Base-by-base conservation (phyloP, 2,888 invertebrate species). In the Drosophila nigritarsus region DNA sequence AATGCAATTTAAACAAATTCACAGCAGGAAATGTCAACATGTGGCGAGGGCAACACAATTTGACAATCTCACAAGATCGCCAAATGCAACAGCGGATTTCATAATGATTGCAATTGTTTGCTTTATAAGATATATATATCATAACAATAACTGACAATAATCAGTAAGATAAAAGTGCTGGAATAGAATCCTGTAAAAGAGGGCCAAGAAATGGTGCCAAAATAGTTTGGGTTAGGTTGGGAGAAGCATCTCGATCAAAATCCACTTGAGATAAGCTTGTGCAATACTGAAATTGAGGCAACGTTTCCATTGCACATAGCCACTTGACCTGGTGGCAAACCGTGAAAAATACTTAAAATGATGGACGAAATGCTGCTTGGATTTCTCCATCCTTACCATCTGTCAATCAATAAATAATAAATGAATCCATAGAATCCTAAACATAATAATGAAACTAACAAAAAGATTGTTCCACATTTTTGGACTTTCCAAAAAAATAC, bases 1-100 rank as follows among this genome's bases (percentile, higher is more conserved):
- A 76, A 55, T 87, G 78, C 75, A 89, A 91, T 90, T 88, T 84
- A 90, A 79, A 82, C 63, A 86, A 90, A 85, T 79, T 87, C 90
- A 65, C 92, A 91, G 90, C 90, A 78, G 87, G 82, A 87, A 85
- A 80, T 65, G 40, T 68, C 67, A 55, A 62, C 61, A 71, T 74
- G 65, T 64, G 73, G 51, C 42, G 32, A 62, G 60, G 50, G 58
- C 69, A 74, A 61, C 18, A 1, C 9, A 30, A 32, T 45, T n/a
- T 13, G 49, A 8, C 15, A 45, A 2, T 24, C 45, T 45, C 45
- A 15, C 45, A 45, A 45, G 45, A 45, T 45, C 8, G 24, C 20
- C 45, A 45, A 45, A 15, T 15, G 15, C 20, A 15, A 2, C 45
- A 24, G 24, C 8, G 20, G 15, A 45, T 45, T 24, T 20, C 2